Base-by-base conservation (phyloP, 2,797 vertebrate species). In the Sandelia bainsii region DNA sequence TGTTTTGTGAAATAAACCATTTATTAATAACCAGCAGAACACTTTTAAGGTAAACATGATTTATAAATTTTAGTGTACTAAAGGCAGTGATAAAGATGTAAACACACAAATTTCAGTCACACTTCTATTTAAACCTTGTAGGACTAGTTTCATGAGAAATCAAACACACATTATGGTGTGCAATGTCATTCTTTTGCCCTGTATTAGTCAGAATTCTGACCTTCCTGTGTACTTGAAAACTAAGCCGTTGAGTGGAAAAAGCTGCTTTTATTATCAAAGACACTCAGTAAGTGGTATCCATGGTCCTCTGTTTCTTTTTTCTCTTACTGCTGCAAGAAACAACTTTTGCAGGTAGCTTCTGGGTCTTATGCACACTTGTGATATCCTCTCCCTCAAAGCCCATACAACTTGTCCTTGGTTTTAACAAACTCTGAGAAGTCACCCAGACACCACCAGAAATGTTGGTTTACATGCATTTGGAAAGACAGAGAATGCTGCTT, bases 391-490 rank as follows among this genome's bases (percentile, higher is more conserved):
- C 48, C 75, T 25, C 40, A 57, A 71, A 80, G 84, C 75, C 67
- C 64, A 68, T 54, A 82, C 67, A 81, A 58, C 75, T 76, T 74
- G 87, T 86, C 89, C 90, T 93, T 92, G 85, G 86, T 81, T 79
- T 54, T 67, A 53, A 40, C 57, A 39, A 77, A 79, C 51, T 80
- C 59, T 83, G 68, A 87, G 79, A 90, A 82, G 81, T 84, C 83
- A 75, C 64, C 71, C 54, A 80, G 63, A 83, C 78, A 54, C 57
- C 61, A 54, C 42, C 63, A 61, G 32, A 45, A 76, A 71, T 75
- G 59, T 75, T 49, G 32, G 68, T 80, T 77, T 66, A 68, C 66
- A 51, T 81, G 61, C 53, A 61, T 80, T 67, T 67, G 81, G 70
- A 81, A 67, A 80, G 58, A 69, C 61, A 51, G 63, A 66, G 16